These are phyloP conservation scores for Thamnophis sirtalis DNA, from an alignment of 2,113 vertebrate genomes.

Conservation along the genomic window DNA sequence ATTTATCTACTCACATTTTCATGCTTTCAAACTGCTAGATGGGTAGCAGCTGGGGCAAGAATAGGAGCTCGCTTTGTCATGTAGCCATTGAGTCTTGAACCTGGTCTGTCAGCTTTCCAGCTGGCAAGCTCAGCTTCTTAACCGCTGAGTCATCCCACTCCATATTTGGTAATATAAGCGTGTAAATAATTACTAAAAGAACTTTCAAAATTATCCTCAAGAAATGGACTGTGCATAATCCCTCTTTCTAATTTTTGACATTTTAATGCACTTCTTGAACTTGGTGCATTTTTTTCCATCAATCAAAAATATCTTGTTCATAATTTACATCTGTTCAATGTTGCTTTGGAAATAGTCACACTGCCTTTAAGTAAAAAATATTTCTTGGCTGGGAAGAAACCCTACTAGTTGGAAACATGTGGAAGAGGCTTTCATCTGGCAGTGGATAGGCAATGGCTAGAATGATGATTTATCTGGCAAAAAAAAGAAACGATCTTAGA, in stretches of 20 bases:
- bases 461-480: not conserved
- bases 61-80: no score
- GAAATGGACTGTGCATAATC: not conserved
- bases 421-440: no score
- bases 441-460: no score
- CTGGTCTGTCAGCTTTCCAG: not conserved
- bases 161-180: not conserved
- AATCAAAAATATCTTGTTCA: not conserved
- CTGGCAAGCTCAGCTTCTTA: not conserved
- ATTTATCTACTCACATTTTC: not conserved
- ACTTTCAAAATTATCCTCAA: not conserved
- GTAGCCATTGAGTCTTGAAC: no score
- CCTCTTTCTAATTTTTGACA: not conserved
- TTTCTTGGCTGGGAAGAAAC: no score
- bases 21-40: not conserved
- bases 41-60: not conserved
- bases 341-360: not conserved
- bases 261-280: not conserved
- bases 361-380: not conserved
- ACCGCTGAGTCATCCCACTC: not conserved
- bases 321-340: not conserved
- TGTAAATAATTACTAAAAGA: not conserved
- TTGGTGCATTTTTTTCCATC: not conserved
- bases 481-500: not conserved
- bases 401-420: no score